Base-by-base conservation (phyloP, 2,113 vertebrate genomes). In the Nycticebus coucang region DNA sequence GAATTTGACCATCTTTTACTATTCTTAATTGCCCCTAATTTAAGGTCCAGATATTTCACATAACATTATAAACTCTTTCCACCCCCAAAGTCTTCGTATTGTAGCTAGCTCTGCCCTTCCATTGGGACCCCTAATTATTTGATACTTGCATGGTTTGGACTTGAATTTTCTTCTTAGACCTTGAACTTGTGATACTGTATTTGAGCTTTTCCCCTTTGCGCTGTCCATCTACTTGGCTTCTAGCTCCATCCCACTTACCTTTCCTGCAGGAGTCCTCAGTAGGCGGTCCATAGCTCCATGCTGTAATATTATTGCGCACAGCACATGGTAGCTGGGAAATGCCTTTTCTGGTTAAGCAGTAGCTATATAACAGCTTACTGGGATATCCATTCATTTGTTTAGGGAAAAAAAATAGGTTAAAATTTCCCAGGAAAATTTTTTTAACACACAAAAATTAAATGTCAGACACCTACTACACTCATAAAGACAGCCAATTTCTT, bases 371-470 rank as follows among this genome's bases (percentile, higher is more conserved):
- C 26, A 74, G 19, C 26, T 33, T 37, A 41, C 33, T 74, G 19
- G 35, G 35, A 57, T 66, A 79, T 78, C 14, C 17, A 69, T 92
- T 92, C 86, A 19, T 41, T 80, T 80, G 74, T 80, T 85, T 30
- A 89, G 17, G 50, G 74, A 86, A 41, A 35, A 35, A 41, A 94
- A 89, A 41, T n/a, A 45, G 50, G 7, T 68, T 75, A 80, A 88
- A 79, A 84, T 91, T 89, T 62, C 26, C 19, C 57, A 68, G 69
- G 33, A 24, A 81, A 84, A 64, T 62, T 45, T 7, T 84, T 80
- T 96, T 57, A 66, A 55, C 14, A 84, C 8, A 53, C n/a, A 68
- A 89, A 85, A 94, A 69, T 35, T 64, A 87, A 85, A 53, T 45
- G 21, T 69, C 75, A 60, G 45, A 72, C 11, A 69, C 1, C 37